Conservation (phyloP, 2,797 vertebrate genomes). For the Propithecus deckenii region DNA sequence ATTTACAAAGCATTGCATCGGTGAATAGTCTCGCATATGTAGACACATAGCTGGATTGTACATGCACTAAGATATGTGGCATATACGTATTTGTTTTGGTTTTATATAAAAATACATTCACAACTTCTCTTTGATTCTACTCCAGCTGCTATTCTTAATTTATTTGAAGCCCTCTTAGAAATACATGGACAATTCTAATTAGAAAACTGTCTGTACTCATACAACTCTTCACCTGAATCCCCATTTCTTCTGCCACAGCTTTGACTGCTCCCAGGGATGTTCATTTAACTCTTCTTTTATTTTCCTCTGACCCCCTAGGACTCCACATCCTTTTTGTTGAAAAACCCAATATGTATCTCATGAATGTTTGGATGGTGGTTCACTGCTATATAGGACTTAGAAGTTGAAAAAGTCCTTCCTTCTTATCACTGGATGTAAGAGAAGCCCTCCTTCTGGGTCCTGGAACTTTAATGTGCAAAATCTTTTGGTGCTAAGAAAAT, state of each 20-base stretch:
- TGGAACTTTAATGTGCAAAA: background rate
- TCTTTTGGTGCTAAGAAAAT: background rate
- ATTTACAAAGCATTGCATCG: background rate
- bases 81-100: background rate
- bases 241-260: background rate
- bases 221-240: background rate
- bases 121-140: constrained; percentile 20
- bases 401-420: constrained; percentile 1
- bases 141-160: constrained; percentile 4
- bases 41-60: background rate
- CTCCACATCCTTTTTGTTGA: background rate
- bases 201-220: background rate
- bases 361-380: constrained; percentile 40
- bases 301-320: background rate
- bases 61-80: background rate
- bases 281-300: background rate
- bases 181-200: constrained; percentile 3
- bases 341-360: constrained; percentile 50
- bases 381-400: background rate
- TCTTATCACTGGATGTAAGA: background rate
- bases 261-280: background rate
- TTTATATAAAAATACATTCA: constrained; percentile 24
- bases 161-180: constrained; percentile 47
- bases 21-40: background rate
- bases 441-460: background rate